Base-by-base conservation (phyloP, 2,113 vertebrate genomes). In the Bubo scandiacus region DNA sequence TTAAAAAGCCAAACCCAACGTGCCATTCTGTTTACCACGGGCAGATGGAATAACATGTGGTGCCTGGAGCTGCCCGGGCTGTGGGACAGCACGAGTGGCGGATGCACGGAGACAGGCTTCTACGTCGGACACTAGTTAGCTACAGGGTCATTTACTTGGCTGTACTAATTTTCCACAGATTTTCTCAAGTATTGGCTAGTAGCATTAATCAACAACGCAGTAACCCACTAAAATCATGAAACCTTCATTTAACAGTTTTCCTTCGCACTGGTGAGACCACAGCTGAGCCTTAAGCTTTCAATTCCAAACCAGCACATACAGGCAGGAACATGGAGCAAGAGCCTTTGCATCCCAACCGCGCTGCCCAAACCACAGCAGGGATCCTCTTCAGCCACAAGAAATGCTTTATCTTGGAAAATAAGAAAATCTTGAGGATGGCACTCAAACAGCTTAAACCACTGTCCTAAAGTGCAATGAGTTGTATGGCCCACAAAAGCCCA, bases 401-500 rank as follows among this genome's bases (percentile, higher is more conserved):
- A 15, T 63, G 30, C 30, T 49, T 57, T 34, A 9, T 11, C 49
- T 3, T 54, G 67, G 67, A 55, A 86, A 81, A 67, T 5, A 47
- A 62, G 20, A 3, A 54, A 34, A 43, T 43, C 73, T 14, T 11
- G 7, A 5, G 47, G 51, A 29, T 0, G 1, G 1, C 17, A 0
- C 11, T 70, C 42, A 26, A 30, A 51, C 13, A 43, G 70, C 32
- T 66, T 71, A 19, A 15, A 45, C 25, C 4, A 27, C 45, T 54
- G 71, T 52, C 49, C 30, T 32, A 6, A 75, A 9, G 15, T 0
- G 10, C 66, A 61, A 1, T 0, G 8, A 77, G 57, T n/a, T 26
- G 25, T 6, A 14, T 0, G 6, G 80, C n/a, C 27, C 54, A 55
- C 27, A 70, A 51, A 73, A 78, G 29, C 70, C 54, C 63, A 15